phyloP scores from a whole-genome alignment of 2,797 vertebrate species.

The Phataginus tetradactyla region DNA sequence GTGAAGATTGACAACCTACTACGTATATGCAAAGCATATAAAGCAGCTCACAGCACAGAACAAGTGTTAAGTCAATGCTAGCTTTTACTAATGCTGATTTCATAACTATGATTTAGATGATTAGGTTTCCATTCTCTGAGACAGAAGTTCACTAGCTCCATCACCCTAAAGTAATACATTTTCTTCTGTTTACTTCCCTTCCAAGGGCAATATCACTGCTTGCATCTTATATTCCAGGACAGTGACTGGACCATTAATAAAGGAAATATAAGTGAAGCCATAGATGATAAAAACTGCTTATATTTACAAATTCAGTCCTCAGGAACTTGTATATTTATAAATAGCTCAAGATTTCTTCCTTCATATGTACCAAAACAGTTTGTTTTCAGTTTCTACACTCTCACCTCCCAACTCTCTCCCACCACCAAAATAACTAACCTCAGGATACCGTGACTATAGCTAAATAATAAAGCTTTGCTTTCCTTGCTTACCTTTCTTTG shows the following conservation, averaged over 20 bases:
- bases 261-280: background rate
- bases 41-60: background rate
- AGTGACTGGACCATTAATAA: background rate
- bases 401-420: background rate
- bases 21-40: background rate
- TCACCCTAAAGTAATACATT: background rate
- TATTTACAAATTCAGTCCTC: background rate
- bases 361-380: background rate
- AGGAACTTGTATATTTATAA: background rate
- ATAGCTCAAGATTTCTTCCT: background rate
- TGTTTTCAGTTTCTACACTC: constrained; percentile 1
- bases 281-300: background rate
- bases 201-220: background rate
- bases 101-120: background rate
- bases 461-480: background rate
- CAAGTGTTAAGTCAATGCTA: background rate
- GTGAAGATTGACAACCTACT: background rate
- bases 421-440: background rate
- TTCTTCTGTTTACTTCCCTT: background rate
- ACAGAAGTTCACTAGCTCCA: background rate
- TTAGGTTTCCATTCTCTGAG: background rate
- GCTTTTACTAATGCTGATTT: background rate
- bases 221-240: background rate
- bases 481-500: background rate
- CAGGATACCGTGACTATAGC: background rate